phyloP scores from a whole-genome alignment of 2,113 vertebrate species.

The Callipepla squamata region DNA sequence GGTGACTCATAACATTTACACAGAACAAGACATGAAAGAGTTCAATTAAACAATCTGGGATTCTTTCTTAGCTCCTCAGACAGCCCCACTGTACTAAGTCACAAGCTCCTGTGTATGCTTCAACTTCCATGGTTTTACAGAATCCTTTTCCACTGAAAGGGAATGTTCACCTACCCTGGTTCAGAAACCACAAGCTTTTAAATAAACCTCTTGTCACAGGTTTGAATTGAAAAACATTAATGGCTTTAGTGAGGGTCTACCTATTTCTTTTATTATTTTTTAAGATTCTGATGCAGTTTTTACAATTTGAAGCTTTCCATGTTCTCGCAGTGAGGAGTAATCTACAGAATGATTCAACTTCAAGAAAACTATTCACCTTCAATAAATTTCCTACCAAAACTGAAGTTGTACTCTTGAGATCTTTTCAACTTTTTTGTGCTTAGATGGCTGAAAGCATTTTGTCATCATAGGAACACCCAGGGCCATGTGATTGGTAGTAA shows the following conservation, averaged over 20 bases:
- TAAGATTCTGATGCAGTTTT: background rate
- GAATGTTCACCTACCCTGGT: background rate
- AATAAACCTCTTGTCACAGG: background rate
- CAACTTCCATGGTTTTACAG: background rate
- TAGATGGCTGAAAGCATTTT: background rate
- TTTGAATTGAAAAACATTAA: background rate
- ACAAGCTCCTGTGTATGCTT: background rate
- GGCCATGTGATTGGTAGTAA: background rate
- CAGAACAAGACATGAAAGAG: background rate
- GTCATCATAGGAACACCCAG: background rate
- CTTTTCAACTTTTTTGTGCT: background rate
- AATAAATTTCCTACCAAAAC: background rate
- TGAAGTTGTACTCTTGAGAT: background rate
- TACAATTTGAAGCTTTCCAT: background rate
- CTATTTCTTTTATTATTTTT: background rate
- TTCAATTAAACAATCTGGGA: background rate
- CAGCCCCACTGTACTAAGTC: background rate
- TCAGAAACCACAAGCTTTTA: conserved; percentile 8
- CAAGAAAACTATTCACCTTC: background rate
- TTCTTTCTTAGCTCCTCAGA: background rate
- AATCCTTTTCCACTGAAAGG: background rate
- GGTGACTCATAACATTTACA: background rate
- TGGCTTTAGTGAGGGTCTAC: background rate
- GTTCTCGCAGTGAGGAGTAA: background rate
- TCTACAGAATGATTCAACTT: background rate